These are phyloP conservation scores for Platorchestia sp. DNA, from an alignment of 1,140 invertebrate species.

Conservation along the genomic window DNA sequence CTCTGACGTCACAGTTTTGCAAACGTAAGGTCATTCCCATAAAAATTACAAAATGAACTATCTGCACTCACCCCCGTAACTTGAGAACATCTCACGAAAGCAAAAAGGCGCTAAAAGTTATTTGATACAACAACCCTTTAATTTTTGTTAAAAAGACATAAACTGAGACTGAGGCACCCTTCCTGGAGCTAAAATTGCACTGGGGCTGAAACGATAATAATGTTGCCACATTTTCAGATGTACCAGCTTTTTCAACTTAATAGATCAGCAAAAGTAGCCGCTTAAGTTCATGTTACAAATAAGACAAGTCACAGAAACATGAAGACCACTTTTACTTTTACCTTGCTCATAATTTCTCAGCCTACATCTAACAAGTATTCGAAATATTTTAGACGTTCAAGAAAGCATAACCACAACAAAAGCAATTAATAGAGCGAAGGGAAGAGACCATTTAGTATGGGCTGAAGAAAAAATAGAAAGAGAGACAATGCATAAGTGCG, in stretches of 20 bases:
- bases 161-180: not conserved
- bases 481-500: too few species aligned
- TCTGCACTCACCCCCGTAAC: not conserved
- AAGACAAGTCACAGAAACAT: not conserved
- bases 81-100: not conserved
- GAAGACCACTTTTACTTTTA: not conserved
- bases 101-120: not conserved
- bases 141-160: not conserved
- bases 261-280: not conserved
- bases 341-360: not conserved
- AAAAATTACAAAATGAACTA: not conserved
- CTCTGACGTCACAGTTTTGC: too few species aligned
- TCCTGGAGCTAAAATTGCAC: too few species aligned
- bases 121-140: too few species aligned
- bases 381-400: not conserved
- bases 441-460: too few species aligned
- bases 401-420: too few species aligned
- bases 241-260: not conserved
- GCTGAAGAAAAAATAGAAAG: too few species aligned
- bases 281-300: not conserved
- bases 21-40: too few species aligned
- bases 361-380: not conserved
- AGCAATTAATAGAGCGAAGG: too few species aligned
- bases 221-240: not conserved
- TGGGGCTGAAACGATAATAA: not conserved